Base-by-base conservation (phyloP, 1,140 invertebrate genomes). In the Drosophila obscura region DNA sequence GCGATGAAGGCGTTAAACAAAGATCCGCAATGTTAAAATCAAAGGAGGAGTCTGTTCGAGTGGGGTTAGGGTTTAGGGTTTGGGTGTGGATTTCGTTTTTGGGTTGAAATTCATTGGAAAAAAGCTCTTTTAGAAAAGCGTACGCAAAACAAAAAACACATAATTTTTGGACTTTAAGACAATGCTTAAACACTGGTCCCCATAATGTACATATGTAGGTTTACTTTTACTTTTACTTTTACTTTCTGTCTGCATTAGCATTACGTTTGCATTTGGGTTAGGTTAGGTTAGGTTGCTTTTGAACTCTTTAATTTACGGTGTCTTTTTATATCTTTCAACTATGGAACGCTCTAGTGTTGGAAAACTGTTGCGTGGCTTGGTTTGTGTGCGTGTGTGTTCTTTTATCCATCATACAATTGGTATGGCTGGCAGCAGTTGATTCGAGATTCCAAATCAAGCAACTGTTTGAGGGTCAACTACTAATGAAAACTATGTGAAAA, bases 151-250 rank as follows among this genome's bases (percentile, higher is more conserved):
- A 55, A 28, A 64, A 74, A 74, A 60, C 22, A 63, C 46, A 28
- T 56, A 44, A 55, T 11, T 59, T 68, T 64, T 78, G 49, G 46
- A 65, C 46, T 71, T 81, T 71, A 88, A 84, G 80, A 68, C 73
- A 89, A 80, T 73, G 84, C 77, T 84, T 71, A 74, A 84, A 88
- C 72, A 88, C 72, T 89, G 83, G 84, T 90, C 87, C 85, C 80
- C 71, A 78, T 80, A 73, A 79, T 71, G 72, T 64, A 65, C 51
- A 73, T 62, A 65, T 62, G 50, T 62, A 28, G 26, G 26, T 28
- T 28, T 28, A 28, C 26, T 28, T 28, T 28, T 28, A 28, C 26
- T 69, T 57, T 56, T 77, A 64, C 48, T 51, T 77, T 75, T 57
- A 66, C 65, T 73, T 67, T 67, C 69, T 77, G 46, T 73, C 57